These are phyloP conservation scores for Drosophila sproati DNA, from an alignment of 1,140 invertebrate species.

Conservation along the genomic window DNA sequence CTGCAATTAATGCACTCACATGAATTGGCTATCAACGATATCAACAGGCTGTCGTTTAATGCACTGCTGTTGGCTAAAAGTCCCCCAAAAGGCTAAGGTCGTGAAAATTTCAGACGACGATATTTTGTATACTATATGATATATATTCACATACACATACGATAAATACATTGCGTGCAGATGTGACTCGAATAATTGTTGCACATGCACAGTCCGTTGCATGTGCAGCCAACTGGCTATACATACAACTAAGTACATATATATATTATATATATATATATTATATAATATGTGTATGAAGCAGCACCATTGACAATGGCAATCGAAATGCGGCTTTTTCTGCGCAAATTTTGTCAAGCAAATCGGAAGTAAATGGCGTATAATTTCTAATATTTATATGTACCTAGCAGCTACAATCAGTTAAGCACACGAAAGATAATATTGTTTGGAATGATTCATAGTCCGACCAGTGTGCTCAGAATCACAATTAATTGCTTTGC, in stretches of 20 bases:
- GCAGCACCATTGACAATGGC: conserved; percentile 6
- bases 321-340: neutral
- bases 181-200: conserved; percentile 14
- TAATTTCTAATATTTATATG: neutral
- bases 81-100: conserved; percentile 18
- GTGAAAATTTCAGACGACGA: conserved; percentile 3
- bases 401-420: neutral
- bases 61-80: neutral
- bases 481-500: neutral
- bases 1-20: conserved; percentile 14
- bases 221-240: neutral
- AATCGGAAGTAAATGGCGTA: conserved; percentile 4
- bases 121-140: neutral
- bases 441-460: neutral
- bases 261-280: neutral
- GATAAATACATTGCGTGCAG: conserved; percentile 18
- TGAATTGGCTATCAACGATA: neutral
- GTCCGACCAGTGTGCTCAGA: neutral
- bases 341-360: conserved; percentile 10
- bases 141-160: neutral
- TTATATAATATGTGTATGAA: neutral
- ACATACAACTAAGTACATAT: neutral
- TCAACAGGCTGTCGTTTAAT: conserved; percentile 2
- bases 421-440: neutral
- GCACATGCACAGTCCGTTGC: neutral